Base-by-base conservation (phyloP, 1,140 invertebrate genomes). In the Hycleus cichorii region DNA sequence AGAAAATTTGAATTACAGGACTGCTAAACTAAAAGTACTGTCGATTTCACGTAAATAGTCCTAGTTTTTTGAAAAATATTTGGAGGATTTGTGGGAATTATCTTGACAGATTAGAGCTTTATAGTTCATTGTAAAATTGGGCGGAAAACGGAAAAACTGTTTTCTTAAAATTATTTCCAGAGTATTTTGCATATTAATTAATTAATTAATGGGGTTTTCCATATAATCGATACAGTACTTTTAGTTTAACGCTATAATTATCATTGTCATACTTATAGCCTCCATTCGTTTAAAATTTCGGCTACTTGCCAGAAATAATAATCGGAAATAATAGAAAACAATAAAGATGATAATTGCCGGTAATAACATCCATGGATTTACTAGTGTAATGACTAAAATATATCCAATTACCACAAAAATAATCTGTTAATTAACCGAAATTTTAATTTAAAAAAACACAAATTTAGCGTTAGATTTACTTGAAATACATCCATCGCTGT, bases 251-350 rank as follows among this genome's bases (percentile, higher is more conserved):
- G 1, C 7, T 18, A 18, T 18, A 18, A 18, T 39, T 11, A 7
- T 10, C 25, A 43, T 40, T 25, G 32, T 3, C 2, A 27, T 26
- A 91, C 89, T 82, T 45, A 85, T 84, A 57, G 86, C 87, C 71
- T 94, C 91, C 2, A 93, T 75, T 59, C 90, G 79, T 71, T 93
- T 93, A 1, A 93, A 75, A 69, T 87, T 85, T 66, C 91, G 81
- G 0, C 90, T 88, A 1, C 89, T 88, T 10, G 80, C 76, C 18
- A 94, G 72, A 69, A 93, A 95, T 69, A 90, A 81, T 59, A 76
- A 53, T 43, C 49, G 42, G 27, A 10, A 52, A 43, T 11, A 42
- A 44, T 5, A 52, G 27, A 43, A 43, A 52, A 52, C 10, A 7
- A 32, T 32, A 7, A 7, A 32, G 7, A 94, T 78, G 9, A 87